Evolutionary conservation across 2,888 invertebrate genomes (phyloP), one percentile per base, ranked within the genome.

Genomic region (Nesidiocoris tenuis): DNA sequence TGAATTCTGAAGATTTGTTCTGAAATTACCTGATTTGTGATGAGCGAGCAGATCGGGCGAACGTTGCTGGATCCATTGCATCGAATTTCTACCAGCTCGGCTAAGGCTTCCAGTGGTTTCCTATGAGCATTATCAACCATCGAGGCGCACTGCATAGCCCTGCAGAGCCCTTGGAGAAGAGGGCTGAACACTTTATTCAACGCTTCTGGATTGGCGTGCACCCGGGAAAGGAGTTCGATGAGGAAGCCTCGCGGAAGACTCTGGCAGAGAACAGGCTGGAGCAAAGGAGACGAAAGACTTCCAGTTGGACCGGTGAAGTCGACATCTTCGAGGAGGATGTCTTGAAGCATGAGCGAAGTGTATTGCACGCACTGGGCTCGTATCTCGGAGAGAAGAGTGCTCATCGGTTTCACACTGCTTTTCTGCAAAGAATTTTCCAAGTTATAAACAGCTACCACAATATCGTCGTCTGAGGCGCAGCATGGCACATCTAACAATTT

Each of bases 11-110:
- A n/a, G n/a, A n/a, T n/a, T n/a, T n/a, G n/a, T n/a, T n/a, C n/a
- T n/a, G n/a, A n/a, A n/a, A n/a, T n/a, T n/a, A 83, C 83, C 81
- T 90, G 88, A 78, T 86, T 86, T 0, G 87, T 87, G 67, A 91
- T 86, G 2, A 91, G 82, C 79, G 87, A 86, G 81, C 93, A 92
- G 76, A 96, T 87, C 0, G 96, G 96, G 1, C 95, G 87, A 64
- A 88, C 88, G 79, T 88, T 88, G 0, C 85, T 85, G 18, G 72
- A 72, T 54, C 88, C 86, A 0, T 89, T 89, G 19, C 90, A 88
- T 77, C 93, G 90, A 77, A 95, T 88, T 80, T 93, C 93, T 81
- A 93, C 90, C 78, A 97, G 85, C 80, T 95, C 92, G 59, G 90
- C 89, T 76, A 97, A 85, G 70, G 90, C 90, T 61, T 90, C 88